phyloP scores from a whole-genome alignment of 2,888 invertebrate genomes.

The Cybosia mesomella region DNA sequence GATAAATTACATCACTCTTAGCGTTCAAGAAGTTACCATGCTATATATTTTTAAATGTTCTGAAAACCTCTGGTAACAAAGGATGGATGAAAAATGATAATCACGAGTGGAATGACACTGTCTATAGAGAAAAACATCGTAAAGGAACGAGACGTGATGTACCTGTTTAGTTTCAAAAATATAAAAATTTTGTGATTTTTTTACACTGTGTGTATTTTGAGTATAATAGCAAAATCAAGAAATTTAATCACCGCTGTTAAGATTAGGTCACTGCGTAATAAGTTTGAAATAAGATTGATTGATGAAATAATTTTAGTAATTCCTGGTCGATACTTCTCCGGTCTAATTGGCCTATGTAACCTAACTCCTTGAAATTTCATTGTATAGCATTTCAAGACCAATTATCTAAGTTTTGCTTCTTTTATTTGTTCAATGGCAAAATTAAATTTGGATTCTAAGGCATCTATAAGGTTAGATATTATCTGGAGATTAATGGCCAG shows the following conservation, averaged over 20 bases:
- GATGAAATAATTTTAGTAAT: background rate
- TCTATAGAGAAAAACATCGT: background rate
- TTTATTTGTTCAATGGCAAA: background rate
- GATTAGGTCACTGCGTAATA: too few relatives aligned
- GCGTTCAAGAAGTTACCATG: background rate
- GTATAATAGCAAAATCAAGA: background rate
- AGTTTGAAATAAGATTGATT: background rate
- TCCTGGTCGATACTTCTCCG: too few relatives aligned
- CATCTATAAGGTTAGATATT: background rate
- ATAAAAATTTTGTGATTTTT: background rate
- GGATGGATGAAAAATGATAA: constrained; percentile 5
- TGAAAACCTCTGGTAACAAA: background rate
- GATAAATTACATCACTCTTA: constrained; percentile 7
- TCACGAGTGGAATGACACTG: background rate
- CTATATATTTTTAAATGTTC: constrained; percentile 2
- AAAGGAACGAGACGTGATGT: background rate
- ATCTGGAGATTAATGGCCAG: background rate
- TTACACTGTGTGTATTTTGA: too few relatives aligned
- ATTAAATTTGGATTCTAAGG: background rate
- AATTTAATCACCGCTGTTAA: background rate
- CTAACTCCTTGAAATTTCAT: background rate
- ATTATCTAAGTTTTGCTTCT: background rate
- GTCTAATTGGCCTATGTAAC: background rate
- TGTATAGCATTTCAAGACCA: background rate
- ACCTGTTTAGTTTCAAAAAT: background rate